These are phyloP conservation scores for Cephus rjabovi DNA, from an alignment of 2,888 invertebrate species.

Conservation along the genomic window DNA sequence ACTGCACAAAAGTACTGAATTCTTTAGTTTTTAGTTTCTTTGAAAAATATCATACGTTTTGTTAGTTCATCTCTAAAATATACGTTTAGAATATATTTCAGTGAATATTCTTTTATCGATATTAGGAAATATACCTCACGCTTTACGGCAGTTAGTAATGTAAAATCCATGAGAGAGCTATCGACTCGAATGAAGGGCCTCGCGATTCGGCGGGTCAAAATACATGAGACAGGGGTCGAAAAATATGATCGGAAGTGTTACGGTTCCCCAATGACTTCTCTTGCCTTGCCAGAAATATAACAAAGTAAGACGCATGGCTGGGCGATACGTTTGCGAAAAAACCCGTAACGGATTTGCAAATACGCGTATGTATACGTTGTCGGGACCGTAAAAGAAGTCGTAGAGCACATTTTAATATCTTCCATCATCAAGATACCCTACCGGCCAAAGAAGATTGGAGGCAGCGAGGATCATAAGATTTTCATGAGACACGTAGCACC, in stretches of 20 bases:
- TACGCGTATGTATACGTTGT: neutral
- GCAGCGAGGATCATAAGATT: slow-evolving; percentile 32
- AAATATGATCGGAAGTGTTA: neutral
- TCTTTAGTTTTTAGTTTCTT: neutral
- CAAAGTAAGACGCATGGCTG: neutral
- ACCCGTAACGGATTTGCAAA: neutral
- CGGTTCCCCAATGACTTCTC: neutral
- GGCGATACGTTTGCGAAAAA: neutral
- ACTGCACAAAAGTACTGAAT: neutral
- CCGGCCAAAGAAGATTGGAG: neutral
- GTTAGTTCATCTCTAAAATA: neutral
- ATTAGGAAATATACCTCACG: neutral
- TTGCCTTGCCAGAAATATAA: neutral
- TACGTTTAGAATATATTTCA: neutral
- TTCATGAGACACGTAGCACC: slow-evolving; percentile 30
- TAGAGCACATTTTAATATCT: neutral
- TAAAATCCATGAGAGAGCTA: neutral
- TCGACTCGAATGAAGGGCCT: neutral
- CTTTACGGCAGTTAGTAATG: neutral
- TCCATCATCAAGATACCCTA: neutral
- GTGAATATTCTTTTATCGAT: neutral
- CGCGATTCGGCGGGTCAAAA: neutral
- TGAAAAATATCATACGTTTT: neutral
- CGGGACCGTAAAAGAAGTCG: neutral
- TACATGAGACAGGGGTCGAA: neutral